These are phyloP conservation scores for Agrotis puta DNA, from an alignment of 2,888 invertebrate genomes.

Conservation along the genomic window DNA sequence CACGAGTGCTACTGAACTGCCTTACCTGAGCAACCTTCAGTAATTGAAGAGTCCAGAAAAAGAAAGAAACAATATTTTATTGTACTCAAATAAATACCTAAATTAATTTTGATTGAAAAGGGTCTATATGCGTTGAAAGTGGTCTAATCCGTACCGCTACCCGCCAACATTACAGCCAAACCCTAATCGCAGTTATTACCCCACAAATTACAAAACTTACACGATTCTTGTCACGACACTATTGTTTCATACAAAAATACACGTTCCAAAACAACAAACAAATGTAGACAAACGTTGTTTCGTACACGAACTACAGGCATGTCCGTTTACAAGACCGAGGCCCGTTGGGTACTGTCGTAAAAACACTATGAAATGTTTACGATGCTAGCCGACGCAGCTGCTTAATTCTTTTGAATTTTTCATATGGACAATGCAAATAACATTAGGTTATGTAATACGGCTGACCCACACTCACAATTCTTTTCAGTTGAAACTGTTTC, in stretches of 20 bases:
- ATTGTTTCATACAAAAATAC: conserved; percentile 63
- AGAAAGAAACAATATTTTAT: not conserved
- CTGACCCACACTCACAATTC: conserved; percentile 37
- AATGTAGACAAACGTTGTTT: conserved; percentile 66
- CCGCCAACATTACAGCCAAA: conserved; percentile 3
- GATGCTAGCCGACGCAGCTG: conserved; percentile 72
- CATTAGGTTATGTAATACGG: conserved; percentile 62
- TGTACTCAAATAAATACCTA: not conserved
- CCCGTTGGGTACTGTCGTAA: conserved; percentile 76
- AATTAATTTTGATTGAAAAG: not conserved
- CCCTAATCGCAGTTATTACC: conserved; percentile 38
- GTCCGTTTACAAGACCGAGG: conserved; percentile 68
- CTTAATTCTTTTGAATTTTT: conserved; percentile 78
- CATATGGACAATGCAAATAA: conserved; percentile 70
- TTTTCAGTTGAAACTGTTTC: conserved; percentile 36
- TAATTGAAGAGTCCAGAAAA: not conserved
- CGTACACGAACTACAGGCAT: conserved; percentile 67
- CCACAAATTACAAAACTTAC: conserved; percentile 59
- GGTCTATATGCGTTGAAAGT: not conserved
- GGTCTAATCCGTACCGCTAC: not conserved
- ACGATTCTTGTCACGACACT: conserved; percentile 59
- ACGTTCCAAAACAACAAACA: conserved; percentile 63
- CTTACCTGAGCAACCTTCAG: not conserved
- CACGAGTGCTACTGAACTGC: not conserved
- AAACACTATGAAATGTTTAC: conserved; percentile 82